Conservation (phyloP, 2,888 invertebrate genomes). For the Thera obeliscata region DNA sequence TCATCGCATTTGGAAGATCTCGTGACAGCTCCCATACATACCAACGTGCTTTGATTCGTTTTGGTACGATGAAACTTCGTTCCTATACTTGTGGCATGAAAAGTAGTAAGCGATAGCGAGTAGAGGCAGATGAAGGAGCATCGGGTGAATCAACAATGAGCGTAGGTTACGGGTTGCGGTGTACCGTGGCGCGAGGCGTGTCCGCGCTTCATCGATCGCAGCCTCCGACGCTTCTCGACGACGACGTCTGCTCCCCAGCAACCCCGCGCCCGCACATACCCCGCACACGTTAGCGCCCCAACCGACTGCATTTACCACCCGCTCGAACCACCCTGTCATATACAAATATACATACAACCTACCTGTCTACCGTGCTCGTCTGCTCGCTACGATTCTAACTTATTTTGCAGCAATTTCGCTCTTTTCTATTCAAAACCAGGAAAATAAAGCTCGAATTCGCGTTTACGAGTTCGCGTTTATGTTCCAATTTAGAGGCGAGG, state of each 20-base stretch:
- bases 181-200: slow-evolving; percentile 77
- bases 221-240: slow-evolving; percentile 82
- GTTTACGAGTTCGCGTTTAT: slow-evolving; percentile 57
- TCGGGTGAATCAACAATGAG: slow-evolving; percentile 73
- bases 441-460: slow-evolving; percentile 47
- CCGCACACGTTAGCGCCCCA: slow-evolving; percentile 81
- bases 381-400: slow-evolving; percentile 53
- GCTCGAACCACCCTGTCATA: slow-evolving; percentile 58
- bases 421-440: slow-evolving; percentile 49
- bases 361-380: slow-evolving; percentile 68
- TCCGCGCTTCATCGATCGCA: slow-evolving; percentile 84
- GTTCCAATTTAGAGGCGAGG: slow-evolving; percentile 59
- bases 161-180: slow-evolving; percentile 63
- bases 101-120: slow-evolving; percentile 25
- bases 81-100: slow-evolving; percentile 20
- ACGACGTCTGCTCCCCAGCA: slow-evolving; percentile 75
- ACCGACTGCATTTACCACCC: slow-evolving; percentile 84
- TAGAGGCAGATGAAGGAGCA: slow-evolving; percentile 49
- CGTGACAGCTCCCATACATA: slow-evolving; percentile 71
- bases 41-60: slow-evolving; percentile 55
- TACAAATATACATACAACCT: slow-evolving; percentile 57
- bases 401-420: slow-evolving; percentile 54
- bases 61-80: slow-evolving; percentile 40
- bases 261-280: slow-evolving; percentile 49
- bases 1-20: slow-evolving; percentile 74